Conservation (phyloP, 37 sponge, comb jelly and placozoan species). For the Halichondria panicea region DNA sequence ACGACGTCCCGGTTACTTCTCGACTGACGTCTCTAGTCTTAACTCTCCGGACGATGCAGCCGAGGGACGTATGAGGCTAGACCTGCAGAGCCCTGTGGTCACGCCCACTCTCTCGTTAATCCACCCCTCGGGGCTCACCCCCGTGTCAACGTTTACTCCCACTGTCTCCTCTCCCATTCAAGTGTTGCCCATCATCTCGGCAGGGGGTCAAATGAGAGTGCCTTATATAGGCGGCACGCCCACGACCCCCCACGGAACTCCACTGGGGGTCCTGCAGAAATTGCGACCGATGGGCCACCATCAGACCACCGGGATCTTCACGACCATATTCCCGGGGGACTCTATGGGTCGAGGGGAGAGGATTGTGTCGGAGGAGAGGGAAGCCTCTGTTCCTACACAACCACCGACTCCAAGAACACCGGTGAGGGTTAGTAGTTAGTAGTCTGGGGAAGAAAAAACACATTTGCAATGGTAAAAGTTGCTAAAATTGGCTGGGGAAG, state of each 20-base stretch:
- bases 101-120: slow-evolving; percentile 16
- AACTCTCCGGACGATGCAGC: slow-evolving; percentile 1
- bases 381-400: background rate
- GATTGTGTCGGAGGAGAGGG: background rate
- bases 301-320: background rate
- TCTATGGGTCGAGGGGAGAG: background rate
- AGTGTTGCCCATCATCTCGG: slow-evolving; percentile 8
- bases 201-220: background rate
- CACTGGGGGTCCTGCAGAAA: slow-evolving; percentile 24
- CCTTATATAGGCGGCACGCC: slow-evolving; percentile 16
- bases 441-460: background rate
- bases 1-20: slow-evolving; percentile 24
- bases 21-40: slow-evolving; percentile 2
- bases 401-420: slow-evolving; percentile 25
- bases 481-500: too few relatives aligned
- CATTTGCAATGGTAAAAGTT: too few relatives aligned
- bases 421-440: background rate
- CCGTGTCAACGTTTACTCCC: background rate
- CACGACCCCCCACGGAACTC: slow-evolving; percentile 17
- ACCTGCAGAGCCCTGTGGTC: slow-evolving; percentile 6
- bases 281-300: slow-evolving; percentile 2
- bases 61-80: slow-evolving; percentile 21
- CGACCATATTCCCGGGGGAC: background rate
- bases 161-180: slow-evolving; percentile 13
- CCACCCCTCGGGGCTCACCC: background rate